Evolutionary conservation across 1,140 invertebrate genomes (phyloP), one percentile per base, ranked within the genome.

Genomic region (Hyles vespertilio): DNA sequence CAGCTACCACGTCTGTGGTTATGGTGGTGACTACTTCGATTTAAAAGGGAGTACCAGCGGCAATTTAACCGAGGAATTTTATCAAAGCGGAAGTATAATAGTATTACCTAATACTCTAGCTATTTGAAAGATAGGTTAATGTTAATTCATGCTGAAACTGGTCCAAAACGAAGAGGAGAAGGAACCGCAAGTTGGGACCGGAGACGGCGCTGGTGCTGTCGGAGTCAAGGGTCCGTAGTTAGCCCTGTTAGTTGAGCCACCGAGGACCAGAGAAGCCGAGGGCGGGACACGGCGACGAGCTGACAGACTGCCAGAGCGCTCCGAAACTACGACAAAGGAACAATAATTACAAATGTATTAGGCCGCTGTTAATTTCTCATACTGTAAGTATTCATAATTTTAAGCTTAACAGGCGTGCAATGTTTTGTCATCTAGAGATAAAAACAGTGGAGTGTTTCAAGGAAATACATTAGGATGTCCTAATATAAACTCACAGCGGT

Each of bases 141-240:
- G 47, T 66, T 74, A 80, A 61, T 81, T 79, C n/a, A 81, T 74
- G n/a, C 69, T 67, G 47, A 80, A 80, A 45, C 58, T 69, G 40
- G 75, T 69, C 80, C 82, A 85, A 2, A 75, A 53, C 5, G 68
- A 62, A 8, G 78, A 68, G 47, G 72, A 32, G 32, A 68, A 46
- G 4, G 53, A 44, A 7, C 62, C 58, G 6, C 61, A 45, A 0
- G 72, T 55, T 1, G 67, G 56, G 7, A 58, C 52, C 3, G 79
- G 74, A 3, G 81, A 75, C 0, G 71, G 61, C 2, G 67, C 65
- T 5, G 76, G 73, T 3, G 75, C 63, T 11, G 67, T 34, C 9
- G 72, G 63, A 47, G 69, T 53, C 22, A 49, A 22, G 1, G 44
- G 53, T 50, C 47, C 51, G 12, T 22, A 47, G 12, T 56, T 44